Evolutionary conservation across 2,888 invertebrate genomes (phyloP), one percentile per base, ranked within the genome.

Genomic region (Lissocephala sabroskyi): DNA sequence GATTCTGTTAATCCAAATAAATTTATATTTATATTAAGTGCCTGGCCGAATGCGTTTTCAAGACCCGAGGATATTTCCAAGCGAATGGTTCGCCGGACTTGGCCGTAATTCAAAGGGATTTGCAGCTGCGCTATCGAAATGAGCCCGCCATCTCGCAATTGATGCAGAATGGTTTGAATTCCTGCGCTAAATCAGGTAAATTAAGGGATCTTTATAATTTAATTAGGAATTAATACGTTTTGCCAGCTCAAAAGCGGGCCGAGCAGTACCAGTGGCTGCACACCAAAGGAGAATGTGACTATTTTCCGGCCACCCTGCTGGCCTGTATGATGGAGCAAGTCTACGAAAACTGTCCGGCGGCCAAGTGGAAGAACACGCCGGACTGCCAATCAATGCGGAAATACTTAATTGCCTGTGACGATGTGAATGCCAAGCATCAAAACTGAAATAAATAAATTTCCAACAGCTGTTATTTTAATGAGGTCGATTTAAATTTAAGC

Each of bases 31-130:
- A n/a, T n/a, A n/a, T n/a, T 1, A 1, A 67, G 67, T 74, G 67
- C 13, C 57, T 75, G 41, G 71, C 71, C 0, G 75, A 67, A 17
- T 75, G 67, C n/a, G 45, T 56, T 1, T 67, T 75, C 11, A 60
- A 51, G 36, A 42, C 19, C 13, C 56, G 52, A 26, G 67, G 64
- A 0, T 74, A 29, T 29, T 13, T 67, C 1, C 19, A 45, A 0
- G 2, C 14, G 6, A 66, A 67, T 52, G 71, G 75, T 10, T 42
- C 53, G 2, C 18, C 67, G 3, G 58, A 71, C 42, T 1, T 56
- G 1, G 23, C 49, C 1, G 47, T 40, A 11, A 37, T 75, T 10
- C 49, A 54, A 43, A 51, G 11, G 2, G 58, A 42, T 7, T 44
- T 51, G 7, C 53, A 52, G 17, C 73, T 56, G 7, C 57, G 52